These are phyloP conservation scores for Ophonus ardosiacus DNA, from an alignment of 2,888 invertebrate species.

Conservation along the genomic window DNA sequence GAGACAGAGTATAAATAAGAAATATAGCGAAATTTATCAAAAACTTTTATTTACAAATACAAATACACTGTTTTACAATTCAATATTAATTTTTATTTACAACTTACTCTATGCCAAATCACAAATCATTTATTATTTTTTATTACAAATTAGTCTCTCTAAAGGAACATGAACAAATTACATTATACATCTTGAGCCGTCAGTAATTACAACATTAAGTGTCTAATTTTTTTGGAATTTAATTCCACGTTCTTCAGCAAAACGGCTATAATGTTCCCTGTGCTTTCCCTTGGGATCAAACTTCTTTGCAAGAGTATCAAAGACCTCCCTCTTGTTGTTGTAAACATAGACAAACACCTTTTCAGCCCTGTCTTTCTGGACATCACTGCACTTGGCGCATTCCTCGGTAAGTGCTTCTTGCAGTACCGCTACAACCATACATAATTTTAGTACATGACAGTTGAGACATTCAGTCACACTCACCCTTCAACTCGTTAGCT, in stretches of 20 bases:
- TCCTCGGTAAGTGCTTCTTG: conserved; percentile 81
- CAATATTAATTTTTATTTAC: no score
- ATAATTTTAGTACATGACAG: not conserved
- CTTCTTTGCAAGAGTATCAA: conserved; percentile 82
- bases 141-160: no score
- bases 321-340: conserved; percentile 80
- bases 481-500: conserved; percentile 80
- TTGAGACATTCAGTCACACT: conserved; percentile 66
- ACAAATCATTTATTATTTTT: no score
- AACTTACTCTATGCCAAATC: no score
- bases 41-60: no score
- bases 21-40: no score
- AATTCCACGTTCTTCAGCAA: conserved; percentile 52
- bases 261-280: conserved; percentile 67
- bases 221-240: not conserved
- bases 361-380: conserved; percentile 80
- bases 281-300: conserved; percentile 78
- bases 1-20: no score
- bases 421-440: conserved; percentile 73
- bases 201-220: no score
- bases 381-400: conserved; percentile 80
- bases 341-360: conserved; percentile 82
- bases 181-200: no score
- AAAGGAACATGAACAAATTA: no score
- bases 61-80: no score